Conservation (phyloP, 2,113 vertebrate genomes). For the Ranitomeya imitator region DNA sequence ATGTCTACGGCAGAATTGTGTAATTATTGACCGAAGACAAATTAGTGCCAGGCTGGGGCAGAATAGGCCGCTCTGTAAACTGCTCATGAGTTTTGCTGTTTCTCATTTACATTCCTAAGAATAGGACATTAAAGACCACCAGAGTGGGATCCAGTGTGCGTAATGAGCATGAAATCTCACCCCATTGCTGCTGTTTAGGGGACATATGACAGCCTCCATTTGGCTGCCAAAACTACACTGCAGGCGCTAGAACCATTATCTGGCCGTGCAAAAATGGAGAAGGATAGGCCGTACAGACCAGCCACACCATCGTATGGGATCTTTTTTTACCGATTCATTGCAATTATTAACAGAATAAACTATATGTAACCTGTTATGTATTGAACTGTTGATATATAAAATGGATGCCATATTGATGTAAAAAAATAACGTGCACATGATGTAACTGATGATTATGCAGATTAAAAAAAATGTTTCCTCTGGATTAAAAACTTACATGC, state of each 20-base stretch:
- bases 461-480: too few species aligned
- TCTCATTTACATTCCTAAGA: slow-evolving; percentile 39
- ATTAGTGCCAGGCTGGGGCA: background rate
- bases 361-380: too few species aligned
- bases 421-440: too few species aligned
- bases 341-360: too few species aligned
- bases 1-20: background rate
- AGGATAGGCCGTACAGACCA: background rate
- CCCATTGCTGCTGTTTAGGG: slow-evolving; percentile 74
- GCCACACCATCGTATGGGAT: too few species aligned
- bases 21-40: background rate
- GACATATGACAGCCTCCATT: background rate
- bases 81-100: background rate
- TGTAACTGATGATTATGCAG: too few species aligned
- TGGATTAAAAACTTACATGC: too few species aligned
- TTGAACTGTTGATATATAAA: too few species aligned
- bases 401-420: too few species aligned
- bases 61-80: slow-evolving; percentile 21
- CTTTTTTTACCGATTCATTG: too few species aligned
- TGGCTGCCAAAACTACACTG: background rate
- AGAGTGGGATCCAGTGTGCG: slow-evolving; percentile 4
- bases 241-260: background rate
- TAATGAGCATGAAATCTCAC: slow-evolving; percentile 63
- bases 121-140: slow-evolving; percentile 32
- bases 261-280: background rate